Evolutionary conservation across 2,113 vertebrate genomes (phyloP), one percentile per base, ranked within the genome.

Genomic region (Clinocottus analis): DNA sequence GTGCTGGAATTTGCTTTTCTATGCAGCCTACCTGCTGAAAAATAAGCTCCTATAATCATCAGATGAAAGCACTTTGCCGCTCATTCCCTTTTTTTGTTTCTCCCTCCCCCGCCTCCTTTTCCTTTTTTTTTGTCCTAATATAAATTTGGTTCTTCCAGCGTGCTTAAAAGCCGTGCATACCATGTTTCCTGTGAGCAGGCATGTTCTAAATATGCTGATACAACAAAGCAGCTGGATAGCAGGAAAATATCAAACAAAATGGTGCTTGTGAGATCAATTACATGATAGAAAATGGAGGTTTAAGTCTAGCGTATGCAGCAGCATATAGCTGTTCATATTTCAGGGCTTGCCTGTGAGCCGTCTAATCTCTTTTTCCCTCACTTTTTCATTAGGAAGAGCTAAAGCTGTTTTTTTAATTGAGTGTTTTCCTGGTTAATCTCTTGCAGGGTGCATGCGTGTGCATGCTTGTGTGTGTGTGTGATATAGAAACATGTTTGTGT

Each of bases 231-330:
- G 87, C 81, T 41, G 79, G 85, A 80, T 87, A 74, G 82, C 67
- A 80, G 81, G 69, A 71, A 89, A 89, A 91, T 89, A 91, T 91
- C 87, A 89, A 92, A 94, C 92, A 94, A 94, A 94, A 94, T 94
- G 93, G 93, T 89, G 93, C 90, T 90, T 23, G 75, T 85, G 90
- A 93, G 90, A 93, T 92, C 91, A 94, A 91, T 94, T 93, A 93
- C 90, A 80, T 88, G 90, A 91, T 90, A 91, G 90, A 94, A 93
- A 93, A 93, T 93, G 93, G 93, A 91, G 93, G 90, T 92, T 93
- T 91, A 89, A 71, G 73, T 90, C 63, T 75, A 47, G 77, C 45
- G 66, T 91, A 89, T 71, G 78, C 87, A 75, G 76, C 83, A 62
- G 87, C 21, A 11, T 91, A 90, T 92, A 90, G 87, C 82, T 67